Evolutionary conservation across 2,797 vertebrate genomes (phyloP).

Genomic region (Salmo trutta): DNA sequence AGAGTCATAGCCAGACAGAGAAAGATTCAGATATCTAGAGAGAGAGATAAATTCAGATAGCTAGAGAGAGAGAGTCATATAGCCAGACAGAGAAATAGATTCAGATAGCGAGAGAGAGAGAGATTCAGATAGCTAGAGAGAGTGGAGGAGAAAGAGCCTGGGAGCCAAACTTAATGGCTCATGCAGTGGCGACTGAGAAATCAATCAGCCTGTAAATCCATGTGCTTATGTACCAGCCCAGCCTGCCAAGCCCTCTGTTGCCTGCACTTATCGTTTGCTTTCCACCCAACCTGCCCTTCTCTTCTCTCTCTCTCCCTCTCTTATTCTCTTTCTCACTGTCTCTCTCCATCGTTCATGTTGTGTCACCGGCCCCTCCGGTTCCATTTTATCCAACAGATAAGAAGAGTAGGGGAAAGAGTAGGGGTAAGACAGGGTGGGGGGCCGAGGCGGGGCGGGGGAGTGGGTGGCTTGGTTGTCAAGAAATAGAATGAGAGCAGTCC

Average conservation of each 20-base stretch:
- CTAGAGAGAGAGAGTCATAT: no score
- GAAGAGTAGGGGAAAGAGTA: background rate
- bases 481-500: background rate
- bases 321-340: conserved; percentile 23
- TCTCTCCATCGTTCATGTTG: conserved; percentile 8
- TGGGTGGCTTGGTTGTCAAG: conserved; percentile 18
- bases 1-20: no score
- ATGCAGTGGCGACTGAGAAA: conserved; percentile 44
- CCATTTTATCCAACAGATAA: conserved; percentile 23
- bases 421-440: background rate
- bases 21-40: no score
- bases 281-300: conserved; percentile 28
- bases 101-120: no score
- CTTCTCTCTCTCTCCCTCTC: conserved; percentile 20
- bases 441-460: no score
- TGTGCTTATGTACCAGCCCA: conserved; percentile 43
- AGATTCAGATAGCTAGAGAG: background rate
- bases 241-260: conserved; percentile 37
- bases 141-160: conserved; percentile 27
- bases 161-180: conserved; percentile 58
- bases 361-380: conserved; percentile 30
- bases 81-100: no score
- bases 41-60: no score
- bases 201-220: conserved; percentile 65
- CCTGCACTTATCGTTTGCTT: conserved; percentile 27